phyloP scores from a whole-genome alignment of 2,888 invertebrate species.

The Neoascia interrupta region DNA sequence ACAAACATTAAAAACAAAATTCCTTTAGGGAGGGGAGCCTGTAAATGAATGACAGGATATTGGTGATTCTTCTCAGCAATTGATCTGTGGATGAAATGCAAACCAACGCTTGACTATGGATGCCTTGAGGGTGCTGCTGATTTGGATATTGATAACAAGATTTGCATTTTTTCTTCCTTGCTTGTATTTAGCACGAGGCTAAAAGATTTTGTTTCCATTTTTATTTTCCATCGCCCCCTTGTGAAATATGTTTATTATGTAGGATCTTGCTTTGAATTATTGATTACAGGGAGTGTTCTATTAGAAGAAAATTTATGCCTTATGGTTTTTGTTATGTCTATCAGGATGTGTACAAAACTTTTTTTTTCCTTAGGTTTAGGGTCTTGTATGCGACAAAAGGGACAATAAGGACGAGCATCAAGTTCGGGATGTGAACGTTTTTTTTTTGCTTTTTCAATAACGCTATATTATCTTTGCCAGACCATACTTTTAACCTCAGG shows the following conservation, averaged over 20 bases:
- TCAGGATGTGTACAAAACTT: neutral
- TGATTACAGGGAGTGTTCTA: constrained; percentile 18
- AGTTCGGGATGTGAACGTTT: no score
- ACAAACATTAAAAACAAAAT: neutral
- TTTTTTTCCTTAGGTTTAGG: neutral
- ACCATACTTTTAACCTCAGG: no score
- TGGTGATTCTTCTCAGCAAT: constrained; percentile 14
- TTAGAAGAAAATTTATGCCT: neutral
- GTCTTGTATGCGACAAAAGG: neutral
- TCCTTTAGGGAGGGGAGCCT: neutral
- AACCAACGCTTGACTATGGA: neutral
- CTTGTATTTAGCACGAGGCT: no score
- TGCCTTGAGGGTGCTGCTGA: constrained; percentile 8
- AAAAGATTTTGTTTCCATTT: no score
- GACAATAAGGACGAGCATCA: neutral
- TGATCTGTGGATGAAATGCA: constrained; percentile 14
- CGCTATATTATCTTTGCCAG: no score
- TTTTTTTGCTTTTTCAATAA: no score
- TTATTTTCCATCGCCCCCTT: neutral
- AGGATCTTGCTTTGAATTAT: constrained; percentile 25
- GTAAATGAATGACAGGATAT: constrained; percentile 16
- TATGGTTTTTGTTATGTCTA: neutral
- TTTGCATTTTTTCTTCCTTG: neutral
- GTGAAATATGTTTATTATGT: constrained; percentile 23
- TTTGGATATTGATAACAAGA: constrained; percentile 26